Evolutionary conservation across 2,113 vertebrate genomes (phyloP), one percentile per base, ranked within the genome.

Genomic region (Cathartes aura): DNA sequence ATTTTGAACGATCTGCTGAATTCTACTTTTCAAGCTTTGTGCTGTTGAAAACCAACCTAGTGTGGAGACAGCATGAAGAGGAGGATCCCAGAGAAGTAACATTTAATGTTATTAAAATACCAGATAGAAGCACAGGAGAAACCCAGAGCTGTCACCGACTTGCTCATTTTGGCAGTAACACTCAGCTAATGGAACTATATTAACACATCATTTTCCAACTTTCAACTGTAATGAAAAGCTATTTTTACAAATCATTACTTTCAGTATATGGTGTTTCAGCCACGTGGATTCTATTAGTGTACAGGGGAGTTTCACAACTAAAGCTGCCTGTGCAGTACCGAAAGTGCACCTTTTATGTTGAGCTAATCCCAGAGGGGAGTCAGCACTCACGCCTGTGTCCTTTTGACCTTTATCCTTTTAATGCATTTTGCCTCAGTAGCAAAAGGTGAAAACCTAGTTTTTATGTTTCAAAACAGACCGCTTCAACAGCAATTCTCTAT

Each of bases 391-490:
- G 19, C 70, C 67, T 0, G 6, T 21, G 94, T 76, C 96, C 96
- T 96, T 97, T 97, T 96, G 93, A 97, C 97, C 93, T 94, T 97
- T 94, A 89, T 94, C 74, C 74, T 86, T 97, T 96, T 90, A 94
- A 97, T 93, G 90, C 42, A 67, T 97, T 97, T 93, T 95, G 94
- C 95, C 78, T 93, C 78, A 59, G 84, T 83, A 86, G 94, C 93
- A 96, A 94, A 96, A 96, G 94, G 94, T 91, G 93, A 96, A 95
- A 96, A 95, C 64, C 58, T 85, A 36, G 23, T 87, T 96, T 95
- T 97, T 85, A 91, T 87, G 78, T 93, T 95, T 88, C 83, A 93
- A 89, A 97, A 94, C 76, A 95, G 72, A 82, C 27, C 2, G 4
- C 90, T 97, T 96, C 76, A 81, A 52, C 72, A 10, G 68, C 74